Evolutionary conservation across 2,888 invertebrate genomes (phyloP), one percentile per base, ranked within the genome.

Genomic region (Pristionchus entomophagus): DNA sequence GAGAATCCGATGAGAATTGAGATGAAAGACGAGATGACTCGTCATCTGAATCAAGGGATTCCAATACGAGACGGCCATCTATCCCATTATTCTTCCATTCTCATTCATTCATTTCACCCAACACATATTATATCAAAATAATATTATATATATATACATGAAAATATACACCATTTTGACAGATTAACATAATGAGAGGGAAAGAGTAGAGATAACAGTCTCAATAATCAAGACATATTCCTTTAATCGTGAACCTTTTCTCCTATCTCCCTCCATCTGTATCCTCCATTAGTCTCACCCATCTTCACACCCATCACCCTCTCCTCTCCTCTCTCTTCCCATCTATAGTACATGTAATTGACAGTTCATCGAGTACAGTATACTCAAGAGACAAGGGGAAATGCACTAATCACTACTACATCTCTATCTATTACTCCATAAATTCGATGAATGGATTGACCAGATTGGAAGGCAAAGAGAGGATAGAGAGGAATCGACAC

Each of bases 1-100:
- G 78, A 12, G 78, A 78, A 78, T 78, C 78, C n/a, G 78, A 78
- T 0, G 49, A 78, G 12, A 69, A 22, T 38, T 69, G 69, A 35
- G 78, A 78, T 29, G 78, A 78, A 49, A 78, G 78, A 78, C 78
- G 78, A 49, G 78, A 78, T 12, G 78, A 78, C 35, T 78, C 78
- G 49, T 78, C 78, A 49, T 78, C 78, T 78, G 49, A 45, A 45
- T 45, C 45, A 6, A n/a, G n/a, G n/a, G n/a, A 45, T 14, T 45
- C 45, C n/a, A n/a, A n/a, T n/a, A n/a, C n/a, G n/a, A n/a, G n/a
- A n/a, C n/a, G n/a, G n/a, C n/a, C 45, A 45, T 45, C 45, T n/a
- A 45, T 22, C 59, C 29, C 59, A 12, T 26, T 22, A 8, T 59
- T 22, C 8, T 59, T 26, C 59, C 8, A 59, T 12, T 26, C n/a